These are phyloP conservation scores for Caenorhabditis sp. DNA, from an alignment of 2,888 invertebrate genomes.

Conservation along the genomic window DNA sequence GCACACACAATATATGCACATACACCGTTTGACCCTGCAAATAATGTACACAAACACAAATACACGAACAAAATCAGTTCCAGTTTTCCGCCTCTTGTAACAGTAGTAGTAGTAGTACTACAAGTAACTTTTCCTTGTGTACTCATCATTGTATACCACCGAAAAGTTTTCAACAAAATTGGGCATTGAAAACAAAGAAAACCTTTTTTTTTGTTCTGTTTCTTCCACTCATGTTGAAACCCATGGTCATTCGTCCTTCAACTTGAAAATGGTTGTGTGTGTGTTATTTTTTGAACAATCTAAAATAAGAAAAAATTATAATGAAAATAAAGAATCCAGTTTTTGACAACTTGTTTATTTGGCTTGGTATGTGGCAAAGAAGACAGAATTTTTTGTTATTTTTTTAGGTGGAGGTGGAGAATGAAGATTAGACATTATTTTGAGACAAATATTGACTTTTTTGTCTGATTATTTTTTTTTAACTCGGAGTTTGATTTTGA, in stretches of 20 bases:
- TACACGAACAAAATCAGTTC: background rate
- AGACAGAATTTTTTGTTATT: background rate
- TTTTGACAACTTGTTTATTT: constrained; percentile 1
- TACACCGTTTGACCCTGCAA: constrained; percentile 4
- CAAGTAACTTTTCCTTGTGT: background rate
- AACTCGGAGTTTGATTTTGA: background rate
- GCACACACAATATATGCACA: background rate
- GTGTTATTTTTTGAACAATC: background rate
- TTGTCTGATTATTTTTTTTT: background rate
- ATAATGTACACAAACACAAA: background rate
- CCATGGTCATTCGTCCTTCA: background rate
- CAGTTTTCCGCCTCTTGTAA: background rate
- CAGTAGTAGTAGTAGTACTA: background rate
- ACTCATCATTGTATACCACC: background rate
- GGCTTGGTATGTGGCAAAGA: background rate
- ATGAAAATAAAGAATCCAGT: background rate
- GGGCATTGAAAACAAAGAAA: background rate
- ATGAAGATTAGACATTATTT: background rate
- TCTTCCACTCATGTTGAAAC: background rate
- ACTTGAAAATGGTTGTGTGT: background rate
- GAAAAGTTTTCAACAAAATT: background rate
- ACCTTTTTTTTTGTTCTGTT: background rate
- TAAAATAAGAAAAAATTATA: background rate
- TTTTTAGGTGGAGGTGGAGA: background rate
- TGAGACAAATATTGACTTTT: background rate